These are phyloP conservation scores for Alligator sinensis DNA, from an alignment of 2,113 vertebrate genomes.

Conservation along the genomic window DNA sequence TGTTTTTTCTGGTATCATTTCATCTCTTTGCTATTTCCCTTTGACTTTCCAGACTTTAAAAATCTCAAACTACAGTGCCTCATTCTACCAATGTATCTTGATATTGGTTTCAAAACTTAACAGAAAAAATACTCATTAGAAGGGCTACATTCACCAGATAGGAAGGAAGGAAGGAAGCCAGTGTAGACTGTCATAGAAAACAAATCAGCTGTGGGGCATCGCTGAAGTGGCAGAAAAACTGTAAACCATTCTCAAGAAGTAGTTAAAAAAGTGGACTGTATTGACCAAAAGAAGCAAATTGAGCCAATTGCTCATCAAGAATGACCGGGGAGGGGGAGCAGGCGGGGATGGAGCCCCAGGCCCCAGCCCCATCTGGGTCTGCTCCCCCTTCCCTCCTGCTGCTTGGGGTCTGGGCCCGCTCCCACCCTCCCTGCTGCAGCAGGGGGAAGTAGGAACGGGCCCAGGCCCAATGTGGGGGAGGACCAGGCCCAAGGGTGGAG, in stretches of 20 bases:
- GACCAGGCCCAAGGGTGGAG: too few relatives aligned
- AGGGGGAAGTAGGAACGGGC: too few relatives aligned
- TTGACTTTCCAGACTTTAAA: not conserved
- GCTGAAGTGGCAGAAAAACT: not conserved
- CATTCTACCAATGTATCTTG: not conserved
- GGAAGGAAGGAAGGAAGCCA: too few relatives aligned
- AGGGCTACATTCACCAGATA: not conserved
- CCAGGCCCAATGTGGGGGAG: too few relatives aligned
- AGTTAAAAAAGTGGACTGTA: not conserved
- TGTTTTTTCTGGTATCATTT: not conserved
- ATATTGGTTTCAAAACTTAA: not conserved
- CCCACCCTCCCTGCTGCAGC: too few relatives aligned
- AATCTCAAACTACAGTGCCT: not conserved
- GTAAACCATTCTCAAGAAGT: not conserved
- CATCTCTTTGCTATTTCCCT: not conserved
- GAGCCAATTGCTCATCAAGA: not conserved
- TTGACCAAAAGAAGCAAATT: not conserved
- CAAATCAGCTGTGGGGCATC: not conserved
- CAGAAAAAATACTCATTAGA: not conserved
- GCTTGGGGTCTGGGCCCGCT: too few relatives aligned
- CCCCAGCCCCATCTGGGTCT: too few relatives aligned
- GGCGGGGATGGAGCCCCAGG: too few relatives aligned
- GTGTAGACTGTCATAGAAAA: too few relatives aligned
- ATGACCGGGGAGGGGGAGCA: too few relatives aligned
- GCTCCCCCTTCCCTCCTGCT: too few relatives aligned